phyloP scores from a whole-genome alignment of 2,888 invertebrate genomes.

The Caenorhabditis uteleia region DNA sequence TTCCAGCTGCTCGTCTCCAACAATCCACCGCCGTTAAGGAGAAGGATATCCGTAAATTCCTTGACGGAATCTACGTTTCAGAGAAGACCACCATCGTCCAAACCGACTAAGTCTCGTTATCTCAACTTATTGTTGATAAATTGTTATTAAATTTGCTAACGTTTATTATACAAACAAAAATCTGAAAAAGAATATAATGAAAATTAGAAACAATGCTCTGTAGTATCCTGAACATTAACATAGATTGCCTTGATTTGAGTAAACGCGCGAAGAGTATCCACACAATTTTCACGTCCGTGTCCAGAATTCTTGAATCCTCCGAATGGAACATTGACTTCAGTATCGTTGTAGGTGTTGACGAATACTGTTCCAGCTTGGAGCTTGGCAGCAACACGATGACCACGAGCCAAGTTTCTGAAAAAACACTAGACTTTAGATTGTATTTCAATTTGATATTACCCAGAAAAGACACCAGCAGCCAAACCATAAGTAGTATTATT shows the following conservation, averaged over 20 bases:
- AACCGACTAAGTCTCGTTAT: constrained; percentile 24
- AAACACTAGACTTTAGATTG: background rate
- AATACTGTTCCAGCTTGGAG: constrained; percentile 74
- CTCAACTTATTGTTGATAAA: constrained; percentile 33
- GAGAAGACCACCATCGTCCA: constrained; percentile 80
- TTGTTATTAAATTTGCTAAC: constrained; percentile 27
- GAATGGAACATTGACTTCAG: constrained; percentile 70
- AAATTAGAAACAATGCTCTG: constrained; percentile 45
- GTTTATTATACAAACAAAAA: background rate
- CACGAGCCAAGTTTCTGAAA: constrained; percentile 73
- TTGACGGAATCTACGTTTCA: constrained; percentile 98
- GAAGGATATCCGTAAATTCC: constrained; percentile 99
- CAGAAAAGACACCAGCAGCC: constrained; percentile 75
- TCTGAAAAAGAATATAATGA: background rate
- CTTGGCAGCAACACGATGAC: constrained; percentile 72
- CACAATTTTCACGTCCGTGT: constrained; percentile 74
- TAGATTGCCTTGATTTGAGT: constrained; percentile 73
- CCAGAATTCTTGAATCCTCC: constrained; percentile 74
- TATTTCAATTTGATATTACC: constrained; percentile 61
- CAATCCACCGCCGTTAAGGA: constrained; percentile 98
- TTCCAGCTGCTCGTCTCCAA: constrained; percentile 91
- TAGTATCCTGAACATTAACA: constrained; percentile 53
- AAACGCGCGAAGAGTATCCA: constrained; percentile 73
- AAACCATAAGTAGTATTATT: constrained; percentile 74
- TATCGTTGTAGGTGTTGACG: constrained; percentile 74